A percentile compares a stretch with the other conserved stretches of the same genome.
Evolutionary conservation across 2,797 vertebrate species (phyloP).

Genomic region (Melanotaenia parkinsoni): DNA sequence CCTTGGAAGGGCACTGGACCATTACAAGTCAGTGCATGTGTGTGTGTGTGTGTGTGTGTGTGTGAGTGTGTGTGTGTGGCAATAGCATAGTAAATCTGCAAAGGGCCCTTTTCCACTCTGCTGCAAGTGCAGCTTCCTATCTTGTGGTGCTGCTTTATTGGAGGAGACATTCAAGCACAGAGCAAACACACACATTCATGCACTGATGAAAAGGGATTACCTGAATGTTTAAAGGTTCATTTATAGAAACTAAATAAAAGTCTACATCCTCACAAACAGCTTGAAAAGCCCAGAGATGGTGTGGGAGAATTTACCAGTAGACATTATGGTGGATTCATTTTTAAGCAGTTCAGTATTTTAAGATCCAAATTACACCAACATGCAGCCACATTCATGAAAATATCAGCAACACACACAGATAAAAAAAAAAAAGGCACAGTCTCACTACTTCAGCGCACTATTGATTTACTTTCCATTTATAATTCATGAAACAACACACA

Average conservation of each 20-base stretch:
- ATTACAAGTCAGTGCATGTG: constrained; percentile 60
- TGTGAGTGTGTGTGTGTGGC: constrained; percentile 60
- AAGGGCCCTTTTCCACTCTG: constrained; percentile 68
- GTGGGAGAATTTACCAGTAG: constrained; percentile 1
- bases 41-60: constrained; percentile 19
- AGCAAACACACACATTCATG: constrained; percentile 50
- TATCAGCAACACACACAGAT: constrained; percentile 21
- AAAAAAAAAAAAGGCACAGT: constrained; percentile 25
- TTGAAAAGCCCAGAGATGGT: not conserved
- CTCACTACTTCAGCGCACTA: constrained; percentile 74
- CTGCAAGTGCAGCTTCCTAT: constrained; percentile 63
- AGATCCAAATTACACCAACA: constrained; percentile 27
- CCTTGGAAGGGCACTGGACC: constrained; percentile 75
- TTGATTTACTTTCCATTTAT: constrained; percentile 83
- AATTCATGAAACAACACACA: constrained; percentile 80
- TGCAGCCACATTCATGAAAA: constrained; percentile 24
- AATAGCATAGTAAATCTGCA: constrained; percentile 79
- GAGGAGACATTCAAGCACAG: constrained; percentile 55
- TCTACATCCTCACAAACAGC: not conserved
- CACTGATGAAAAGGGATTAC: constrained; percentile 24
- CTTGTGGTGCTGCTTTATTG: constrained; percentile 64
- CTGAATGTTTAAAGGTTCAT: constrained; percentile 28
- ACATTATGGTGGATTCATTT: constrained; percentile 19
- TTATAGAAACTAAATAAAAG: constrained; percentile 4
- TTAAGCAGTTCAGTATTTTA: constrained; percentile 29